Evolutionary conservation across 2,888 invertebrate genomes (phyloP), one percentile per base, ranked within the genome.

Genomic region (Amblyjoppa proteus): DNA sequence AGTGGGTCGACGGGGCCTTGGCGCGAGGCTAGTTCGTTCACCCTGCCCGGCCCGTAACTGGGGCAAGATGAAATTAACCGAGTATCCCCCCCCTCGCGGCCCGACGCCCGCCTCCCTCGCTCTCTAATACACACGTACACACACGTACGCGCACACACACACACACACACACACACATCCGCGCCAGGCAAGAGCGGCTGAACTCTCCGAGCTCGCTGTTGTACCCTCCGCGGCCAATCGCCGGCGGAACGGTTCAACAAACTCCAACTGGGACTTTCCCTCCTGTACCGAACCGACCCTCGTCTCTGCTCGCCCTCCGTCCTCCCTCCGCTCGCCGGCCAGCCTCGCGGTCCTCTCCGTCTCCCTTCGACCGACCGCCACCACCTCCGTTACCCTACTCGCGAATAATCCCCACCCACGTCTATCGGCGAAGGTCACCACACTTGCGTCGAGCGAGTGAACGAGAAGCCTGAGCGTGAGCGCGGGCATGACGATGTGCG

Each of bases 11-110:
- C 90, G 91, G 92, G 91, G 92, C 94, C 94, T 94, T 92, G 94
- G 91, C 91, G 92, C 93, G 95, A 95, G 95, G 94, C 95, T 95
- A 95, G 95, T 95, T 94, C 95, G 95, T 95, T 95, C 95, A 95
- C 95, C 95, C 95, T 93, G 92, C 92, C 93, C 93, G 93, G 93
- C 93, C 93, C 93, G 95, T 95, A 96, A 95, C 95, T 95, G 95
- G 95, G 95, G 95, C 95, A 95, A 95, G 95, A 95, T 95, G 95
- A 95, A 95, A 95, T 95, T 95, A 95, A 95, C 95, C 95, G 93
- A 94, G 91, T 91, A 88, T 88, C 88, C 89, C 81, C 87, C 81
- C 86, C 94, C 94, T 93, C 94, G 94, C 41, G 2, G 41, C 41
- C 11, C 41, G 41, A 41, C 41, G 11, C 93, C 92, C 93, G 93